Evolutionary conservation across 1,140 invertebrate species (phyloP).

Genomic region (Dryas iulia): DNA sequence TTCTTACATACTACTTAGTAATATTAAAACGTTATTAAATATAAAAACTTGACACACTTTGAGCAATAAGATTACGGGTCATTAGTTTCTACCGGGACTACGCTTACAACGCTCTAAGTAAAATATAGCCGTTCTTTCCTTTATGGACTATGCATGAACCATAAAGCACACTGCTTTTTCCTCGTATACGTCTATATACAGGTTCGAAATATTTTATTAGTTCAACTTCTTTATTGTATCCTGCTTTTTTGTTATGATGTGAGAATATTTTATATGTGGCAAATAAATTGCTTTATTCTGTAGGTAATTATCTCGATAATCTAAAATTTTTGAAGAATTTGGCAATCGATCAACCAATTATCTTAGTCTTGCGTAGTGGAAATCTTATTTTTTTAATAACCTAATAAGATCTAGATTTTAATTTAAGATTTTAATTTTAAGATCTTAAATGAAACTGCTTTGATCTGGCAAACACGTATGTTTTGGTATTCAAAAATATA

Average conservation of each 20-base stretch:
- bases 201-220: neutral
- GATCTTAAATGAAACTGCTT: too few relatives aligned
- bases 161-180: slow-evolving; percentile 15
- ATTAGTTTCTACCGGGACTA: slow-evolving; percentile 14
- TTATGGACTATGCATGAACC: slow-evolving; percentile 8
- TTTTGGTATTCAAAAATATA: too few relatives aligned
- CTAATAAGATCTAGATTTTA: too few relatives aligned
- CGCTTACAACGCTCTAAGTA: slow-evolving; percentile 4
- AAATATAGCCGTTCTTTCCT: slow-evolving; percentile 18
- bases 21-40: slow-evolving; percentile 4
- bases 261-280: neutral
- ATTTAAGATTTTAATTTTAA: too few relatives aligned
- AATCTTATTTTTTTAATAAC: too few relatives aligned
- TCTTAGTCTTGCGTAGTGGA: too few relatives aligned
- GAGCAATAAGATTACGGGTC: slow-evolving; percentile 23
- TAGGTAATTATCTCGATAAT: too few relatives aligned
- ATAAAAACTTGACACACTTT: neutral
- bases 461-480: too few relatives aligned
- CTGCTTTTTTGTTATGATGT: neutral
- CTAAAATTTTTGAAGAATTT: too few relatives aligned
- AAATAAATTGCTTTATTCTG: too few relatives aligned
- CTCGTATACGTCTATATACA: neutral
- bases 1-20: neutral
- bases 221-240: neutral
- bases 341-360: too few relatives aligned